Evolutionary conservation across 2,113 vertebrate species (phyloP), one percentile per base, ranked within the genome.

Genomic region (Marmota flaviventris): DNA sequence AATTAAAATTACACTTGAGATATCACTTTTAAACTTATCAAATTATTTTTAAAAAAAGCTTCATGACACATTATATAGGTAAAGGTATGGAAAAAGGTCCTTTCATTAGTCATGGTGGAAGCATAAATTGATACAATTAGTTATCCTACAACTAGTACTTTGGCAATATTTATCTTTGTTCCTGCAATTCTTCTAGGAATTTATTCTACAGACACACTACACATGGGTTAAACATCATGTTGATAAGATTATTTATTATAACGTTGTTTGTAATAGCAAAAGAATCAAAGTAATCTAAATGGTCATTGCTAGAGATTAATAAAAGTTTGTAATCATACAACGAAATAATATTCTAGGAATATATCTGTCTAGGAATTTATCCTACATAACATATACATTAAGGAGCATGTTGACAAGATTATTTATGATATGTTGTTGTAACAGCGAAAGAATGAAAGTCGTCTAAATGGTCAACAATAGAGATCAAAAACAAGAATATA

Each of bases 1-100:
- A 89, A 92, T 93, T 58, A 90, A 97, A 96, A 83, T 48, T 82
- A 92, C 2, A 69, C 32, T 63, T 88, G 8, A 85, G 53, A 91
- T 29, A 87, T 11, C 27, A 87, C 56, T 85, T 95, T 96, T 58
- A 42, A 95, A 88, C 53, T 56, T 89, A 79, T 56, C 27, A 75
- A 48, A 95, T 27, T 85, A 82, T 42, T 70, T 27, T 18, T 27
- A 3, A 93, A 86, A 86, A 78, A 93, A 76, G 39, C 90, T 93
- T 91, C 73, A 77, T 67, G 87, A 56, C n/a, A 90, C 24, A 77
- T 82, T 51, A 45, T 42, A 53, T 4, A 34, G 84, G 56, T 86
- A 42, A 79, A 90, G 8, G 20, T 86, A 18, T 65, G 13, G 76
- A 86, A 51, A 70, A 94, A 95, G 27, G 45, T 13, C n/a, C 37